phyloP scores from a whole-genome alignment of 2,888 invertebrate genomes.

The Lasioglossum morio region DNA sequence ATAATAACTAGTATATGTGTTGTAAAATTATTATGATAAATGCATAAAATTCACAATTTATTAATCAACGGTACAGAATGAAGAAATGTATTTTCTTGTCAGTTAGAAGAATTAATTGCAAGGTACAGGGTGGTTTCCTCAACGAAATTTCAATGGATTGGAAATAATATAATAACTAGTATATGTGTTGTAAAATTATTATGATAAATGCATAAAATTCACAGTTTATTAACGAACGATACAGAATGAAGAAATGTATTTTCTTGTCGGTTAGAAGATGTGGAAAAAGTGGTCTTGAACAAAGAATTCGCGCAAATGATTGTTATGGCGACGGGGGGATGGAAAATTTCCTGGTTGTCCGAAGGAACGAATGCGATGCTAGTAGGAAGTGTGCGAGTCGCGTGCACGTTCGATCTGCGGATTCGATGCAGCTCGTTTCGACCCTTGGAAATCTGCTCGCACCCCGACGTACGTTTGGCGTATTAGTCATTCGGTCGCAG shows the following conservation, averaged over 20 bases:
- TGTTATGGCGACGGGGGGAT: not conserved
- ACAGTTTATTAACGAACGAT: not conserved
- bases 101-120: not conserved
- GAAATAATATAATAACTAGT: too few species aligned
- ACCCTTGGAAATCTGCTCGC: constrained; percentile 76
- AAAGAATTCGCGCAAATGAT: not conserved
- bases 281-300: not conserved
- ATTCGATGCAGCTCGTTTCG: constrained; percentile 65
- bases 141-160: too few species aligned
- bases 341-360: constrained; percentile 23
- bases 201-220: too few species aligned
- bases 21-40: too few species aligned
- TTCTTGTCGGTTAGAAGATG: not conserved
- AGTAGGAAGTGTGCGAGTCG: constrained; percentile 42
- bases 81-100: not conserved
- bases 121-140: too few species aligned
- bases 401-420: constrained; percentile 50
- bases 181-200: too few species aligned
- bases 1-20: too few species aligned
- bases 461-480: constrained; percentile 75
- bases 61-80: not conserved
- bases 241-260: not conserved
- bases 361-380: constrained; percentile 18
- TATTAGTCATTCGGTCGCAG: constrained; percentile 80
- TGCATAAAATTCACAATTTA: too few species aligned